Percentiles rank a stretch among this genome's conserved stretches.
phyloP scores from a whole-genome alignment of 2,113 vertebrate genomes.

The Pundamilia nyererei region DNA sequence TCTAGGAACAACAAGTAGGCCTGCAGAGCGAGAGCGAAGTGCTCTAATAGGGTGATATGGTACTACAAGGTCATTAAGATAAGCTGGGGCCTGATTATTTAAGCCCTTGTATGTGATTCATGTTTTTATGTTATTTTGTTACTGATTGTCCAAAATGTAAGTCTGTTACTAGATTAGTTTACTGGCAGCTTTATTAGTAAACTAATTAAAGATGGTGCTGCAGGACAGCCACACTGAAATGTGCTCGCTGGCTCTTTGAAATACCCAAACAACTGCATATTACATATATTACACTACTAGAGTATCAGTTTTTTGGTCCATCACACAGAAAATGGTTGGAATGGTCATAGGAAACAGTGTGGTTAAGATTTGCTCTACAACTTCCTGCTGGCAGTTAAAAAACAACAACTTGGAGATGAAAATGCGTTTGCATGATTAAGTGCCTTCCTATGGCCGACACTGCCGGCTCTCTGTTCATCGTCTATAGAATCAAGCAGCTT shows the following conservation, averaged over 20 bases:
- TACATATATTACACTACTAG: not conserved
- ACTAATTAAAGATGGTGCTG: not conserved
- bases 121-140: not conserved
- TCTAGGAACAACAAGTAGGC: not conserved
- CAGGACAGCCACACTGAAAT: not conserved
- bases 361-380: not conserved
- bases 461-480: not conserved
- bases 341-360: not conserved
- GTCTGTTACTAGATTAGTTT: accelerated
- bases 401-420: not conserved
- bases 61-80: not conserved
- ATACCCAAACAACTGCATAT: not conserved
- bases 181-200: not conserved
- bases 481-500: not conserved
- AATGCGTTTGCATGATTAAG: not conserved
- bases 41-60: not conserved
- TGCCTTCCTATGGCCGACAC: not conserved
- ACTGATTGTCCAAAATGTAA: not conserved
- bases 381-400: not conserved
- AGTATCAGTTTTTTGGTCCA: not conserved
- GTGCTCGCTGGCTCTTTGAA: not conserved
- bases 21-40: accelerated
- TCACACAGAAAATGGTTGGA: not conserved
- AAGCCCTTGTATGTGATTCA: accelerated
- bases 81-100: not conserved